Evolutionary conservation across 2,888 invertebrate species (phyloP).

Genomic region (Agonopterix alstromeriana): DNA sequence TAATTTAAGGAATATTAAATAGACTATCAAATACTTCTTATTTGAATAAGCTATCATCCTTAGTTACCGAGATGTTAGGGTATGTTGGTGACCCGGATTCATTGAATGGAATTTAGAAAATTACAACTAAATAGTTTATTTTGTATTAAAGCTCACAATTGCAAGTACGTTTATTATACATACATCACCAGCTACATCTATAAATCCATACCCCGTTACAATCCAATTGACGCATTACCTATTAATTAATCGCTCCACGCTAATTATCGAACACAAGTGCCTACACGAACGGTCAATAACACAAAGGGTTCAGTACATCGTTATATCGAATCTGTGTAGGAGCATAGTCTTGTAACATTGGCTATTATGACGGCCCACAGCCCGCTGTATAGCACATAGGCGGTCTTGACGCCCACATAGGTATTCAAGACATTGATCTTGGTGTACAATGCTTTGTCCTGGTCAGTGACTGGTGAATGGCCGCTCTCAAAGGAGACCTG

Average conservation of each 20-base stretch:
- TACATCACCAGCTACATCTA: background rate
- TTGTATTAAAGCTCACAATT: too few relatives aligned
- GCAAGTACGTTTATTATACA: too few relatives aligned
- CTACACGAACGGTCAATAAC: constrained; percentile 45
- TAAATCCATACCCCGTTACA: background rate
- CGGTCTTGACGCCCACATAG: constrained; percentile 36
- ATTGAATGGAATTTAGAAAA: too few relatives aligned
- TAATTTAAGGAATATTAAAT: too few relatives aligned
- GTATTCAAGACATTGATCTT: constrained; percentile 41
- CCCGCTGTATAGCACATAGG: constrained; percentile 35
- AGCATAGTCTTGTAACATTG: constrained; percentile 22
- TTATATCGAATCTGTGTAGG: constrained; percentile 11
- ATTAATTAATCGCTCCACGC: constrained; percentile 69
- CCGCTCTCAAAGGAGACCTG: constrained; percentile 42
- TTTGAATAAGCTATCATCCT: too few relatives aligned
- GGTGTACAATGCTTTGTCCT: constrained; percentile 56
- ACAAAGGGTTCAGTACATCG: constrained; percentile 35
- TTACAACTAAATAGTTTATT: too few relatives aligned
- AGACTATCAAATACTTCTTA: too few relatives aligned
- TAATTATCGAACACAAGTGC: constrained; percentile 65
- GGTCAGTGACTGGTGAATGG: constrained; percentile 45
- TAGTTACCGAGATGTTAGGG: too few relatives aligned
- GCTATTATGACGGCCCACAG: constrained; percentile 30
- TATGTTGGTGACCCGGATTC: too few relatives aligned
- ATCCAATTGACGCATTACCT: constrained; percentile 39